These are phyloP conservation scores for Mythimna lalbum DNA, from an alignment of 2,888 invertebrate genomes.

Conservation along the genomic window DNA sequence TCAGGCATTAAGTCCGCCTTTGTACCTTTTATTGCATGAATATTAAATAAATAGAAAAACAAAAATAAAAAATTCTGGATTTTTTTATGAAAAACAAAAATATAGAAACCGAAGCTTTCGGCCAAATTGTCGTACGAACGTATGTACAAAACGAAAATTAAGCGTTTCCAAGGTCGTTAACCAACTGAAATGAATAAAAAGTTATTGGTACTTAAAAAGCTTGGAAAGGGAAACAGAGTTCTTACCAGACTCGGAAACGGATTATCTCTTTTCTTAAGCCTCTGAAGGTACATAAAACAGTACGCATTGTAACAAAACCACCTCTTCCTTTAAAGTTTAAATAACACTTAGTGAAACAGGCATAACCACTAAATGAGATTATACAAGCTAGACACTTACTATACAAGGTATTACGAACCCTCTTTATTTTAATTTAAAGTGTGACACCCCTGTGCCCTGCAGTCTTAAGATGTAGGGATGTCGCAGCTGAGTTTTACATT, in stretches of 20 bases:
- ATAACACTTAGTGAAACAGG: constrained; percentile 41
- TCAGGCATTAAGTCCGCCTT: no score
- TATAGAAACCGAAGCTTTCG: no score
- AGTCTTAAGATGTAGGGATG: constrained; percentile 40
- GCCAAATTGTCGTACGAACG: no score
- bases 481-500: constrained; percentile 21
- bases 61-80: no score
- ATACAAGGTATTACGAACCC: constrained; percentile 4
- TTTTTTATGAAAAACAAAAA: no score
- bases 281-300: constrained; percentile 9
- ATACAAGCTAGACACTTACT: constrained; percentile 37
- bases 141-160: no score
- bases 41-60: no score
- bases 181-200: background rate
- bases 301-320: constrained; percentile 40
- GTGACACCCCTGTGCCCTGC: constrained; percentile 45
- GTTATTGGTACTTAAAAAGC: background rate
- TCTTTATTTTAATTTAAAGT: constrained; percentile 57
- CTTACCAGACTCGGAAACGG: background rate
- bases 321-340: constrained; percentile 33
- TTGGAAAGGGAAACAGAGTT: background rate
- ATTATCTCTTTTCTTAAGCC: background rate
- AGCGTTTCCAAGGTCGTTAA: no score
- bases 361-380: constrained; percentile 49
- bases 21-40: no score